Evolutionary conservation across 2,888 invertebrate species (phyloP).

Genomic region (Cacoxenus indagator): DNA sequence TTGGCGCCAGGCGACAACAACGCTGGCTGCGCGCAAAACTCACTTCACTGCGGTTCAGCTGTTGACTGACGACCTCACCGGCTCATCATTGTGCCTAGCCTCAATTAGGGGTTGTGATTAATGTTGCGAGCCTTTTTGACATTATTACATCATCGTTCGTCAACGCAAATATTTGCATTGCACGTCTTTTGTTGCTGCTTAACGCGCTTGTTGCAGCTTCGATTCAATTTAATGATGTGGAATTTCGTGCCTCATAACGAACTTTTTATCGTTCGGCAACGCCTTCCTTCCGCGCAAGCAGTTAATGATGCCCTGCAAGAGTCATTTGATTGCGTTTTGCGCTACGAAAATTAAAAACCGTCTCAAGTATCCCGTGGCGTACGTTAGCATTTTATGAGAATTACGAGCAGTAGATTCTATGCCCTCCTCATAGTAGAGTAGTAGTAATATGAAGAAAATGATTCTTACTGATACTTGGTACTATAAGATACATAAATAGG

Average conservation of each 20-base stretch:
- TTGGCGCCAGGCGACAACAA: not conserved
- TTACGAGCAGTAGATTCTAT: too few relatives aligned
- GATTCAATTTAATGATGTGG: not conserved
- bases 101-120: conserved; percentile 11
- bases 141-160: not conserved
- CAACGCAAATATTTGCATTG: conserved; percentile 1
- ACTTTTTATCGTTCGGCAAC: not conserved
- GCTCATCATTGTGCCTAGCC: not conserved
- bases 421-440: too few relatives aligned
- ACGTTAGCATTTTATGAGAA: too few relatives aligned
- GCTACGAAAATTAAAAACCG: too few relatives aligned
- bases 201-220: not conserved
- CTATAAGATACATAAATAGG: too few relatives aligned
- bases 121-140: conserved; percentile 1
- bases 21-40: not conserved
- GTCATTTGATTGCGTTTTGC: not conserved
- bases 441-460: too few relatives aligned
- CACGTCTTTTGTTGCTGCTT: not conserved
- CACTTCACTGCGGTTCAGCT: not conserved
- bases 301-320: not conserved
- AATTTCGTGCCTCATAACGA: not conserved
- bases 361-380: too few relatives aligned
- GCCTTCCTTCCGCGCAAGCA: not conserved
- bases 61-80: not conserved
- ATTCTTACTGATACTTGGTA: too few relatives aligned